phyloP scores from a whole-genome alignment of 2,113 vertebrate species.

The Ptychochromis oligacanthus region DNA sequence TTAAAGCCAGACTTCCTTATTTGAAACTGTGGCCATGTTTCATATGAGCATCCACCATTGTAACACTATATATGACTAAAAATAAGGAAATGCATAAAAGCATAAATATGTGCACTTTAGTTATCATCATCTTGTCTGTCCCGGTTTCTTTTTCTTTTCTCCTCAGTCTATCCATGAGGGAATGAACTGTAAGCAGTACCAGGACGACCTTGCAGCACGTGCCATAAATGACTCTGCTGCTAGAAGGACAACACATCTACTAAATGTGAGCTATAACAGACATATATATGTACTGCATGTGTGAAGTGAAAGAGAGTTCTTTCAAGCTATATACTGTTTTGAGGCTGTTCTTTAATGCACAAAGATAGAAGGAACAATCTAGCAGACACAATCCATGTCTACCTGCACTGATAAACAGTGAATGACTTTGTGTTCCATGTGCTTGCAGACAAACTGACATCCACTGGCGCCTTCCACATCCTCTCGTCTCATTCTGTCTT shows the following conservation, averaged over 20 bases:
- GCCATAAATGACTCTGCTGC: slow-evolving; percentile 84
- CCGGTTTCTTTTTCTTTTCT: background rate
- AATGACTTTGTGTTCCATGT: background rate
- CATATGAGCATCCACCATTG: too few species aligned
- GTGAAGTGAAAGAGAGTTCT: background rate
- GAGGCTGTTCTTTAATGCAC: background rate
- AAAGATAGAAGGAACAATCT: background rate
- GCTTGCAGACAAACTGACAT: background rate
- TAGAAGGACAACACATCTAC: slow-evolving; percentile 83
- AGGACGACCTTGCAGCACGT: slow-evolving; percentile 81
- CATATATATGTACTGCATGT: background rate
- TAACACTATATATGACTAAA: too few species aligned
- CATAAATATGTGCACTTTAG: too few species aligned
- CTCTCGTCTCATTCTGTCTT: background rate
- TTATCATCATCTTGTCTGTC: background rate
- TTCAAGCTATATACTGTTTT: background rate
- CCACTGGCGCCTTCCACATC: background rate
- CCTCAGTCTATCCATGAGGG: slow-evolving; percentile 85
- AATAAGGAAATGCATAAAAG: too few species aligned
- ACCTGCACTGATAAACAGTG: background rate
- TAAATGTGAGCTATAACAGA: slow-evolving; percentile 74
- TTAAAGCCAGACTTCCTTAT: too few species aligned
- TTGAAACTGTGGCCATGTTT: too few species aligned
- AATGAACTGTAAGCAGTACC: slow-evolving; percentile 86
- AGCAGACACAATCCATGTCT: background rate